A percentile compares a stretch with the other conserved stretches of the same genome.
These are phyloP conservation scores for Limnephilus lunatus DNA, from an alignment of 2,888 invertebrate species.

Conservation along the genomic window DNA sequence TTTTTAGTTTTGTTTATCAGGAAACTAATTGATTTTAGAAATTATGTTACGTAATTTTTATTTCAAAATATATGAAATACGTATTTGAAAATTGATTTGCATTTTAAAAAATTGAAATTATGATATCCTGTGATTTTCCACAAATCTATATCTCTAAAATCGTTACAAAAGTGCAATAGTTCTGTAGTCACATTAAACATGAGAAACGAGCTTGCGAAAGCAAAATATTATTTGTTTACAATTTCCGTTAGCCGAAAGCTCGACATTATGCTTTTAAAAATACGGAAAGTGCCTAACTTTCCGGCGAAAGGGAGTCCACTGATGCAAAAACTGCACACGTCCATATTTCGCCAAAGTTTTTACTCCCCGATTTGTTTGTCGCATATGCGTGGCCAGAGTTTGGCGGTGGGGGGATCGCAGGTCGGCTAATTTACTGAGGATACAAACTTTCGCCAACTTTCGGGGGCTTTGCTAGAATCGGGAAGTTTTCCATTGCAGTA, in stretches of 20 bases:
- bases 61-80: too few species aligned
- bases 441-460: slow-evolving; percentile 40
- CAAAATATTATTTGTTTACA: background rate
- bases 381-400: slow-evolving; percentile 49
- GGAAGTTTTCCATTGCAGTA: slow-evolving; percentile 39
- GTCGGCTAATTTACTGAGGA: slow-evolving; percentile 55
- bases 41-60: too few species aligned
- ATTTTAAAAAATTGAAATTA: too few species aligned
- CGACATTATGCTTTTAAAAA: background rate
- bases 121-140: too few species aligned
- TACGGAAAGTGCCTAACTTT: slow-evolving; percentile 1
- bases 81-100: too few species aligned
- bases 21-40: too few species aligned
- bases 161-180: background rate
- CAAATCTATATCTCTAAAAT: too few species aligned
- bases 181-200: background rate
- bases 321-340: slow-evolving; percentile 42
- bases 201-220: background rate
- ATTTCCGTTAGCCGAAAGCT: background rate
- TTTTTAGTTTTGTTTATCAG: too few species aligned
- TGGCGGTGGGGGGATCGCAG: slow-evolving; percentile 43
- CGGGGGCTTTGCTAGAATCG: slow-evolving; percentile 29
- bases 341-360: slow-evolving; percentile 19
- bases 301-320: background rate
- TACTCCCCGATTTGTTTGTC: slow-evolving; percentile 52